Evolutionary conservation across 2,888 invertebrate genomes (phyloP), one percentile per base, ranked within the genome.

Genomic region (Pseudoips prasinana): DNA sequence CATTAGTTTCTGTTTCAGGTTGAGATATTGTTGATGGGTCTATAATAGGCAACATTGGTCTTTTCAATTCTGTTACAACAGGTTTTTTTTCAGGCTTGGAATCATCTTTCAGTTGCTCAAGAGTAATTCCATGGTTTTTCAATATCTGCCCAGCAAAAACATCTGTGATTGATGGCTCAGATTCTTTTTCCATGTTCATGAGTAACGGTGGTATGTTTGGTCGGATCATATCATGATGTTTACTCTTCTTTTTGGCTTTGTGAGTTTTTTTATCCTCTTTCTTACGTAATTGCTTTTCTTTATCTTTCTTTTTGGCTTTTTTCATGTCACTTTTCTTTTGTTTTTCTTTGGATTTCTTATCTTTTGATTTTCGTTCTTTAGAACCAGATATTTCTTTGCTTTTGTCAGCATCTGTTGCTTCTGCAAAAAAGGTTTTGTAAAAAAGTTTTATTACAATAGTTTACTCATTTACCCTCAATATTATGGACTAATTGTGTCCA

Each of bases 91-190:
- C 76, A 7, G 55, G 46, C 8, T 69, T 61, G 7, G 67, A 60
- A 18, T 79, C 72, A 32, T 64, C 76, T 58, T 63, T 75, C 19
- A 58, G 51, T 8, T 55, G 46, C 4, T 82, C 82, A 22, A 83
- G 30, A 8, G 62, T 67, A 9, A 87, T 77, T 0, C 89, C 89
- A 63, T 89, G 89, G 40, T 84, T 84, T 42, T 89, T 89, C 10
- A 92, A 68, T 29, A 92, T 87, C 50, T 91, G 91, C n/a, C 91
- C 92, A 5, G 92, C 92, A 65, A 92, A 91, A 0, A 91, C 90
- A 68, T 92, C 92, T 1, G 91, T 91, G 19, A 92, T 92, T 7
- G 91, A 91, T 1, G 88, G 87, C 32, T 90, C 86, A 2, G 88
- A 82, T 33, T 80, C 76, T 42, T 87, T 89, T 38, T 85, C 85